Base-by-base conservation (phyloP, 2,113 vertebrate species). In the Eptesicus fuscus region DNA sequence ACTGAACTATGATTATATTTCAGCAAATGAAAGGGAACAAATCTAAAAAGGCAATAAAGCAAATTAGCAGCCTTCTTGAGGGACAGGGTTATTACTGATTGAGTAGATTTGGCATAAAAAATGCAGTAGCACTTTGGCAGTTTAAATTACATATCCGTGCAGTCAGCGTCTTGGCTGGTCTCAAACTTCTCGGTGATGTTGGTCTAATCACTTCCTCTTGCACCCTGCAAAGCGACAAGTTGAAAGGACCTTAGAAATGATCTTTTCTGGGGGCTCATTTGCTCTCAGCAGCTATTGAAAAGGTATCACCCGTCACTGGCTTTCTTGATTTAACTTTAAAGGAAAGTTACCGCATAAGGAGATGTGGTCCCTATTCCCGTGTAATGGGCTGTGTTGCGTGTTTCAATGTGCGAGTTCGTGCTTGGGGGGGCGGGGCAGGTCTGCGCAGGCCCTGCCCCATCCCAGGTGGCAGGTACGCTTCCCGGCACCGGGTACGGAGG, bases 21-120 rank as follows among this genome's bases (percentile, higher is more conserved):
- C 90, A 94, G 95, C 97, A 98, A 98, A 98, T 97, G 93, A 97
- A 97, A 98, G 95, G 76, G 91, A 85, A 97, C 97, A 97, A 94
- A 98, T 98, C 97, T 94, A 93, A 97, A 98, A 98, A 94, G 82
- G 91, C 97, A 98, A 88, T 97, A 97, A 98, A 97, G 73, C 96
- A 97, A 97, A 98, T 93, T 96, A 97, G 96, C 70, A 91, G 65
- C 61, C 95, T 93, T 97, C 97, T 98, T 80, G 88, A 97, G 92
- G 91, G 93, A 96, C 74, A 49, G 2, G 17, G 80, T 97, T 97
- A 97, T 98, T 97, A 96, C 95, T 94, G 97, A 98, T 95, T 97
- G 96, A 96, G 88, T 97, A 49, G 87, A 93, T 95, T 97, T 97
- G 96, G 92, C 96, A 85, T 94, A 73, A 87, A 91, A 91, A 96